phyloP scores from a whole-genome alignment of 92 coral and sea anemone species.

The Muricea muricata region DNA sequence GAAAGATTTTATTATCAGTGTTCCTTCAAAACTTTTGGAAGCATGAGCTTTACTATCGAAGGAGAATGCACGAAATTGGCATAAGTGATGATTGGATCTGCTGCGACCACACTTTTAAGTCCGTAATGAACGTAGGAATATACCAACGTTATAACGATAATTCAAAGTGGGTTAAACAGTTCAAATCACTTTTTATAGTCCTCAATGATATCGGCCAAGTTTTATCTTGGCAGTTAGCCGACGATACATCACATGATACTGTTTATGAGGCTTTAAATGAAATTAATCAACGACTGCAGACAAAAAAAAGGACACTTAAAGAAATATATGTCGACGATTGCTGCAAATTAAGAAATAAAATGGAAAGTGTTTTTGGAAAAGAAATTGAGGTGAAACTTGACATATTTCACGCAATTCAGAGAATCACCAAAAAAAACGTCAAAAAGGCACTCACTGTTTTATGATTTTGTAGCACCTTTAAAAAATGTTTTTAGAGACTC shows the following conservation, averaged over 20 bases:
- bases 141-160: neutral
- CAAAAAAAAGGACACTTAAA: neutral
- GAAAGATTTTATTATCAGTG: constrained; percentile 44
- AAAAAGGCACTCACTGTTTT: constrained; percentile 14
- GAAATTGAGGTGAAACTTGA: neutral
- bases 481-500: constrained; percentile 16
- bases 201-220: constrained; percentile 14
- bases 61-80: constrained; percentile 47
- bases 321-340: constrained; percentile 34
- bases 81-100: constrained; percentile 60
- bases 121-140: constrained; percentile 5
- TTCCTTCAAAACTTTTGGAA: constrained; percentile 52
- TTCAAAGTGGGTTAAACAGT: constrained; percentile 7
- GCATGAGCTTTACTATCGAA: constrained; percentile 39
- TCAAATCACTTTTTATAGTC: constrained; percentile 5
- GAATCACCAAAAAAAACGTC: constrained; percentile 15
- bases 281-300: neutral
- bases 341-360: neutral
- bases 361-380: neutral
- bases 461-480: neutral
- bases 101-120: constrained; percentile 70
- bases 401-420: constrained; percentile 17
- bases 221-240: constrained; percentile 7
- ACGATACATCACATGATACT: constrained; percentile 6
- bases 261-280: neutral